Base-by-base conservation (phyloP, 1,140 invertebrate species). In the Euwallacea similis region DNA sequence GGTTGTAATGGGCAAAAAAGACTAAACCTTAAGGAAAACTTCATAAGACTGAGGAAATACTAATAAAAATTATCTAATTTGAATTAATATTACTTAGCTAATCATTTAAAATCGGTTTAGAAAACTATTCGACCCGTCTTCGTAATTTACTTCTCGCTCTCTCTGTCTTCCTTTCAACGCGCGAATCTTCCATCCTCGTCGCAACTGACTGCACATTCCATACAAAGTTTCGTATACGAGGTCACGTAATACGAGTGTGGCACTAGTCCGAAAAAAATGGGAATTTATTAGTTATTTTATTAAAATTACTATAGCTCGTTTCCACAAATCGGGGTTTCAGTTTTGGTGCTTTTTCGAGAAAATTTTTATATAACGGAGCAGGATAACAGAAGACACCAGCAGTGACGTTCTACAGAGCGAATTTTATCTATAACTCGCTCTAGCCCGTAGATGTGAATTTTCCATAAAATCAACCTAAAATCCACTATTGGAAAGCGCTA, bases 311-410 rank as follows among this genome's bases (percentile, higher is more conserved):
- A 58, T 41, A 42, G 50, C 16, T 60, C 55, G 69, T 76, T 77
- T 78, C 77, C 76, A 73, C 69, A 69, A 74, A 77, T 73, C 67
- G 60, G 42, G 50, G 62, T 65, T 76, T 78, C 74, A 72, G 63
- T 78, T 80, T 80, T 79, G 74, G 71, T 66, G 73, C 76, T 78
- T 80, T 80, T 79, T 80, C 76, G 74, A 78, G 74, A 79, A 79
- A 79, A 79, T 76, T 79, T 79, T 80, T 80, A 79, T 79, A 80
- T 80, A 79, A 80, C 71, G 76, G 76, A 79, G 66, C 78, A 79
- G 78, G 79, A 75, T 44, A 71, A 70, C 72, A 80, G 73, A 74
- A 74, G 16, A 55, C 68, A 13, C 41, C 67, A 76, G 71, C 64
- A 74, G 74, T 76, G 61, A 55, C 41, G 21, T 42, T 8, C 58